These are phyloP conservation scores for Phoebastria nigripes DNA, from an alignment of 2,797 vertebrate species.

Conservation along the genomic window DNA sequence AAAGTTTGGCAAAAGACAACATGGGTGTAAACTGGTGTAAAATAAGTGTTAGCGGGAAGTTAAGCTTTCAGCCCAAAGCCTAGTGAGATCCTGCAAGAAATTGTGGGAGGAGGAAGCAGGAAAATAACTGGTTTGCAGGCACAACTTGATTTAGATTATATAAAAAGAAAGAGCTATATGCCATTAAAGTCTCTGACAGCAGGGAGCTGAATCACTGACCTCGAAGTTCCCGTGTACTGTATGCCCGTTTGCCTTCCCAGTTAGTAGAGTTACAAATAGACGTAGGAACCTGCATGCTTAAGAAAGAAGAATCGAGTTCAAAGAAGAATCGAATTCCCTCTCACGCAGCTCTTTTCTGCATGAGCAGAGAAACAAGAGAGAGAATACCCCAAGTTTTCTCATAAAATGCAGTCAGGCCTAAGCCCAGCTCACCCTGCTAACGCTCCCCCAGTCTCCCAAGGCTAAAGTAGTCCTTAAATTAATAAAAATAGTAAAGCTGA, in stretches of 20 bases:
- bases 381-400: background rate
- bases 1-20: background rate
- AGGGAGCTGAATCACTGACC: background rate
- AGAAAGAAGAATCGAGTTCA: background rate
- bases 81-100: background rate
- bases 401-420: background rate
- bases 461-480: background rate
- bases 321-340: background rate
- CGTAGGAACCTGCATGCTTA: background rate
- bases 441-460: background rate
- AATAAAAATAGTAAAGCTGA: background rate
- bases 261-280: background rate
- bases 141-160: background rate
- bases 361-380: background rate
- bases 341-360: background rate
- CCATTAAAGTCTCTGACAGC: background rate
- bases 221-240: fast-evolving
- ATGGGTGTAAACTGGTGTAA: background rate
- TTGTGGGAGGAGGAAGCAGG: background rate
- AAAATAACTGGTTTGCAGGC: background rate
- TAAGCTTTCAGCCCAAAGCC: background rate
- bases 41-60: background rate
- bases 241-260: background rate
- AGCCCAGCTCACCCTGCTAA: background rate
- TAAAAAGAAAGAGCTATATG: background rate